Evolutionary conservation across 2,888 invertebrate genomes (phyloP).

Genomic region (Drosophila siamana): DNA sequence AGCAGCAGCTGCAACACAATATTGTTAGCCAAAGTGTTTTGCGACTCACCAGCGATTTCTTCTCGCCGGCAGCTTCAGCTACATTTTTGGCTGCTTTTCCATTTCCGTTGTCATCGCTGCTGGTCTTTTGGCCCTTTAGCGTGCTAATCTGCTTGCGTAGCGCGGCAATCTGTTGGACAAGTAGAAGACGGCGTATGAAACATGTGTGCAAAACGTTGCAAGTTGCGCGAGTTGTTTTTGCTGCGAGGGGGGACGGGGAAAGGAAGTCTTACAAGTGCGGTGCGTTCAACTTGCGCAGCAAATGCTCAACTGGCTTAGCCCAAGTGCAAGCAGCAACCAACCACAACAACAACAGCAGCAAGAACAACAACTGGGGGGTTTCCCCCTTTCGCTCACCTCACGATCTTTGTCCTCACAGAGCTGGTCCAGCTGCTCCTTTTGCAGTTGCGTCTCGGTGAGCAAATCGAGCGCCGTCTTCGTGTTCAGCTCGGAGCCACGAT

Average conservation of each 20-base stretch:
- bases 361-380: background rate
- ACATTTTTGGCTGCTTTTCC: constrained; percentile 16
- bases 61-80: constrained; percentile 15
- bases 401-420: constrained; percentile 87
- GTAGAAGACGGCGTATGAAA: constrained; percentile 26
- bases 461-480: constrained; percentile 71
- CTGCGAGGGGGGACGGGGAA: background rate
- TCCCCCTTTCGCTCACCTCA: constrained; percentile 86
- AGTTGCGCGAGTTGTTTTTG: background rate
- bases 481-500: constrained; percentile 56
- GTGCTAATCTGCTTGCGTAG: constrained; percentile 84
- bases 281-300: constrained; percentile 21
- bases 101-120: constrained; percentile 54
- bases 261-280: constrained; percentile 27
- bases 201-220: background rate
- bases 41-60: constrained; percentile 80
- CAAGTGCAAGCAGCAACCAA: background rate
- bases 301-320: constrained; percentile 1
- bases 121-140: constrained; percentile 77
- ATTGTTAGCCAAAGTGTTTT: constrained; percentile 35
- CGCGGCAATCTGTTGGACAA: constrained; percentile 81
- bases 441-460: constrained; percentile 79
- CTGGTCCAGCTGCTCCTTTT: constrained; percentile 87
- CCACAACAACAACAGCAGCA: constrained; percentile 9
- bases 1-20: background rate